Conservation (phyloP, 2,113 vertebrate species). For the Cavia porcellus region DNA sequence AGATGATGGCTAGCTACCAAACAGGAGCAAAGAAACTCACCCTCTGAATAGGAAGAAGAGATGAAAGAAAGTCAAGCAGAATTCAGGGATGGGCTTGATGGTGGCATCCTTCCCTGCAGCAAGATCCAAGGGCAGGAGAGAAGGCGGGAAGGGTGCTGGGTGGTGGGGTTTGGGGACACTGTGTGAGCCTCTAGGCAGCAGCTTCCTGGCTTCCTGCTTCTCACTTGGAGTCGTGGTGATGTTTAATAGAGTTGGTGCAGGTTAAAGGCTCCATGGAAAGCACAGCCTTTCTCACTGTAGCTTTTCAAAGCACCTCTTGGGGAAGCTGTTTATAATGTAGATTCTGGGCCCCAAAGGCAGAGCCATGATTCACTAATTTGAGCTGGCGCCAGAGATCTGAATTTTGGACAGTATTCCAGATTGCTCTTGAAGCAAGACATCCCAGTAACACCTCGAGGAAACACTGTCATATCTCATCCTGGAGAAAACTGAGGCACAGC, state of each 20-base stretch:
- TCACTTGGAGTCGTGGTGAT: not conserved
- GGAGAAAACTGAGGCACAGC: not conserved
- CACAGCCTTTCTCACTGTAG: not conserved
- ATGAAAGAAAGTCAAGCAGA: not conserved
- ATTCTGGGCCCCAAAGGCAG: not conserved
- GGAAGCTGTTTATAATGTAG: not conserved
- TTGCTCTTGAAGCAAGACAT: not conserved
- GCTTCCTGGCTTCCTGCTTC: not conserved
- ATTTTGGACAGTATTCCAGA: not conserved
- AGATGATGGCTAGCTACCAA: conserved; percentile 45
- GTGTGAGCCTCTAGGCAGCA: not conserved
- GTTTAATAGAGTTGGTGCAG: not conserved
- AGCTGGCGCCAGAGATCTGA: not conserved
- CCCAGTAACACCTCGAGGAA: not conserved
- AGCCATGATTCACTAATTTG: not conserved
- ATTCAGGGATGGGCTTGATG: not conserved
- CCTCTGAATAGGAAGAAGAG: not conserved
- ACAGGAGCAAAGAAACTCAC: not conserved
- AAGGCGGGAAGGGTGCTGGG: not conserved
- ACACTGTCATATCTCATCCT: not conserved
- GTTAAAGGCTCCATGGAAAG: not conserved
- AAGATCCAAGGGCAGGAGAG: not conserved
- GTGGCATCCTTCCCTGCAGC: not conserved
- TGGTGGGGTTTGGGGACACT: not conserved
- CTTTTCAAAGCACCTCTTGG: not conserved